Evolutionary conservation across 1,140 invertebrate species (phyloP).

Genomic region (Drosophila sucinea): DNA sequence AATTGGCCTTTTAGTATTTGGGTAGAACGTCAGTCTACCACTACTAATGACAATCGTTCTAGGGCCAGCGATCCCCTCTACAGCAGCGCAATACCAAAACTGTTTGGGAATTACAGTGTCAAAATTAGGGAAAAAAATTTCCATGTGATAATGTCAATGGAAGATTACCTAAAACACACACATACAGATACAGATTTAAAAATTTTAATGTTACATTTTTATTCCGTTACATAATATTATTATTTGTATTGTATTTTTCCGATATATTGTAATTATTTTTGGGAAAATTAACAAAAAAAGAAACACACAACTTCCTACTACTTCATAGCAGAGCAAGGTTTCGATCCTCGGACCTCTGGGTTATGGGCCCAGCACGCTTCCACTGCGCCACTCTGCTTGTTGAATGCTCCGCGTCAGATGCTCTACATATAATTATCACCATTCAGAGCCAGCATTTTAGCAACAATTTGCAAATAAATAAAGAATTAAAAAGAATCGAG

Average conservation of each 20-base stretch:
- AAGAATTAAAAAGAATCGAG: too few relatives aligned
- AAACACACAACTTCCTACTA: neutral
- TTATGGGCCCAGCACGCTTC: conserved; percentile 99
- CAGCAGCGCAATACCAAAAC: conserved; percentile 6
- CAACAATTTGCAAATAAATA: neutral
- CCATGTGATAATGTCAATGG: conserved; percentile 47
- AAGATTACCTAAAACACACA: neutral
- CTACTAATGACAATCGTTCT: conserved; percentile 77
- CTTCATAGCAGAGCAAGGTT: conserved; percentile 94
- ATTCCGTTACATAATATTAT: too few relatives aligned
- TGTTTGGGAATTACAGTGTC: conserved; percentile 50
- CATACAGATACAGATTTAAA: neutral
- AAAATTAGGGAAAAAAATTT: conserved; percentile 35
- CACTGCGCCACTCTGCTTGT: conserved; percentile 96
- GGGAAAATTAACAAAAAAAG: neutral
- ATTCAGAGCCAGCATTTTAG: neutral
- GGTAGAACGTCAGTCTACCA: conserved; percentile 83
- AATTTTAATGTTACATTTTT: too few relatives aligned
- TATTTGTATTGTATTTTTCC: too few relatives aligned
- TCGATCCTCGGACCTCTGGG: conserved; percentile 98
- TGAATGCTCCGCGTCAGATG: neutral
- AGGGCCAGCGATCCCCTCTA: neutral
- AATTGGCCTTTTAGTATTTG: conserved; percentile 81
- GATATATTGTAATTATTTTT: neutral
- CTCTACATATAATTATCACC: neutral